Base-by-base conservation (phyloP, 2,888 invertebrate species). In the Anodontia alba region DNA sequence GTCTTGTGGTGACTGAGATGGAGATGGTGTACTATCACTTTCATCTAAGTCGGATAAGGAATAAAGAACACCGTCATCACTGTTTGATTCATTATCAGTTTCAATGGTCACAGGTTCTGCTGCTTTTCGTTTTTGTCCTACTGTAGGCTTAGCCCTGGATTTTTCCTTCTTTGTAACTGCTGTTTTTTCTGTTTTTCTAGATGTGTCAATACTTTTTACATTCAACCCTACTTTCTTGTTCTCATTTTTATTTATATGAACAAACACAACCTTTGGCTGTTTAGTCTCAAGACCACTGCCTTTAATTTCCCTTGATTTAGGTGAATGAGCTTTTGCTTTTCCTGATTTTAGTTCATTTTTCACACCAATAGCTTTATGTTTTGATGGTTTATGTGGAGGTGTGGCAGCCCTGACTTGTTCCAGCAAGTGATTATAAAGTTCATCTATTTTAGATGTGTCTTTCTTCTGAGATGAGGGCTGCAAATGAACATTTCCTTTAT, bases 61-160 rank as follows among this genome's bases (percentile, higher is more conserved):
- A 81, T 90, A 91, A 51, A 90, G 74, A 70, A 90, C 78, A 68
- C 87, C 88, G 73, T 89, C 88, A 80, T 90, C 90, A 80, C 80
- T 79, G 33, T 84, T 82, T 76, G 78, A 79, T 38, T 80, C 77
- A 49, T 71, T 51, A 17, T 72, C 69, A 23, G 46, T 77, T 43
- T 74, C 73, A 67, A 78, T 77, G 49, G 43, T 49, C 17, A 71
- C 68, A 36, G 20, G 5, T 33, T 1, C 33, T 15, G 38, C 29
- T 17, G 38, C 62, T 29, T 62, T 62, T 33, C 62, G 31, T 33
- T 62, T 62, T 29, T 62, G 62, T 31, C 33, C 62, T 2, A 20
- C 62, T 15, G 33, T 10, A 12, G 62, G 33, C 33, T 62, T 62
- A 38, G 31, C 26, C 5, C n/a, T 75, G 69, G 62, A 43, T 49